Base-by-base conservation (phyloP, 2,113 vertebrate species). In the Corythaeola cristata region DNA sequence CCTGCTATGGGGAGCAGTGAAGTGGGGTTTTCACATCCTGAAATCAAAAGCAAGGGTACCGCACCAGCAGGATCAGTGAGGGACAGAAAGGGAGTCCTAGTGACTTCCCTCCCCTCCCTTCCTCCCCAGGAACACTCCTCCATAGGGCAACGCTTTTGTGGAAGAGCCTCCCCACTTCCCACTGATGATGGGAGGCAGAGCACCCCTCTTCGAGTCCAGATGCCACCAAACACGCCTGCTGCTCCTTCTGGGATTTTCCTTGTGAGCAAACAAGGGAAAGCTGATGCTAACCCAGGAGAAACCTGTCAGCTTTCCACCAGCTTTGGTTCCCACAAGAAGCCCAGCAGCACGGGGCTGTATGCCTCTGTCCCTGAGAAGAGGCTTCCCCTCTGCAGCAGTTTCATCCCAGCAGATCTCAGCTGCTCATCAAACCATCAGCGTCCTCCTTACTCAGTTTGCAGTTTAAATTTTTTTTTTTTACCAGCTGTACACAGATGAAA, bases 101-200 rank as follows among this genome's bases (percentile, higher is more conserved):
- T 7, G 49, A 33, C 27, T 68, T 26, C 52, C 8, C 17, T 18
- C 37, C n/a, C 4, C n/a, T 50, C 53, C 33, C n/a, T 50, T 49
- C 33, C 33, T 53, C 24, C 59, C 11, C 27, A 20, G 9, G 56
- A 64, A 64, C 53, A 8, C 32, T 62, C 12, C 26, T 55, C 39
- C 45, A 6, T 0, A 23, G 30, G 53, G 49, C 17, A 72, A 24
- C 0, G 0, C 18, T 79, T n/a, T 5, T 6, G 6, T n/a, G 63
- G 24, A 63, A 59, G 9, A 72, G 15, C n/a, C 58, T 68, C 39
- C 22, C 50, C 26, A 4, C 2, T 39, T 59, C 18, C 28, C 47
- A 27, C 39, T 11, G 28, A 37, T 6, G 39, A 21, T 1, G 16
- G 52, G 33, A 69, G 44, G 33, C 71, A 41, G 27, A 79, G 58